Conservation (phyloP, 1,140 invertebrate genomes). For the Coboldia fuscipes region DNA sequence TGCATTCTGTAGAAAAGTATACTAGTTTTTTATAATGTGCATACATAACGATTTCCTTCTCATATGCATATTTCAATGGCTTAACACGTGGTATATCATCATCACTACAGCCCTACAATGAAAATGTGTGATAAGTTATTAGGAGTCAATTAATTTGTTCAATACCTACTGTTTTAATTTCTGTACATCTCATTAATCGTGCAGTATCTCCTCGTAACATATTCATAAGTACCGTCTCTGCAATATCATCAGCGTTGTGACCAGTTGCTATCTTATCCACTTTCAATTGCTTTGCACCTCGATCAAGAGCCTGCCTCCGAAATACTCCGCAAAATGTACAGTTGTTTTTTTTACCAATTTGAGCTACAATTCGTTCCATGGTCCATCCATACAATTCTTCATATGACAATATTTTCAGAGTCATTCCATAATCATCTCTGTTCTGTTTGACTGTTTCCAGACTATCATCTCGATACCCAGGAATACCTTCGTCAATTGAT, state of each 20-base stretch:
- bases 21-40: slow-evolving; percentile 93
- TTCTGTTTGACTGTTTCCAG: slow-evolving; percentile 93
- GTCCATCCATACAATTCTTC: slow-evolving; percentile 99
- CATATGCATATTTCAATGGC: slow-evolving; percentile 96
- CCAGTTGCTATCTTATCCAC: slow-evolving; percentile 93
- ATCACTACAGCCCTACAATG: slow-evolving; percentile 45
- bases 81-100: slow-evolving; percentile 84
- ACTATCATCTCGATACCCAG: slow-evolving; percentile 92
- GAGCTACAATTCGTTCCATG: slow-evolving; percentile 94
- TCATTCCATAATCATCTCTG: slow-evolving; percentile 77
- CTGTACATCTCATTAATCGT: slow-evolving; percentile 73
- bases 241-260: slow-evolving; percentile 99
- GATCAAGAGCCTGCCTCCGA: slow-evolving; percentile 83
- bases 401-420: slow-evolving; percentile 91
- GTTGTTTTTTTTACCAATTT: slow-evolving; percentile 94
- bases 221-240: slow-evolving; percentile 98
- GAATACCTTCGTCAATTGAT: slow-evolving; percentile 96
- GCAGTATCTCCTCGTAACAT: slow-evolving; percentile 91
- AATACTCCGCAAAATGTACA: slow-evolving; percentile 99
- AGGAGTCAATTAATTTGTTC: not conserved
- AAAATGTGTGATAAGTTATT: slow-evolving; percentile 5
- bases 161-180: slow-evolving; percentile 56
- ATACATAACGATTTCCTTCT: slow-evolving; percentile 99
- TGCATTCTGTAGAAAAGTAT: slow-evolving; percentile 98
- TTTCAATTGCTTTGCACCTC: slow-evolving; percentile 67